Base-by-base conservation (phyloP, 2,888 invertebrate genomes). In the Leistus spinibarbis region DNA sequence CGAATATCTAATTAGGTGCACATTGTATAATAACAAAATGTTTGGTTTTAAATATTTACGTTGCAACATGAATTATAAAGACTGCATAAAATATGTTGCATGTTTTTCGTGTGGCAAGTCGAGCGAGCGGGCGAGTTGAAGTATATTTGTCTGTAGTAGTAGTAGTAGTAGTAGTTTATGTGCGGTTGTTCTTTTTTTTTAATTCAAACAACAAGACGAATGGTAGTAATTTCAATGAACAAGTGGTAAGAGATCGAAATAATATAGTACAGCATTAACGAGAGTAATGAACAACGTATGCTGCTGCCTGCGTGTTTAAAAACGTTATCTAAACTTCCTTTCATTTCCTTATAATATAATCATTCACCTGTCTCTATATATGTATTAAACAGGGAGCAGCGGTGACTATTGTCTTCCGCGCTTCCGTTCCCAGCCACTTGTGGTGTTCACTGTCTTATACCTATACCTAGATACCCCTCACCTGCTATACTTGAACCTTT, bases 331-430 rank as follows among this genome's bases (percentile, higher is more conserved):
- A 72, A 69, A 76, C 69, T 76, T 74, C 73, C 57, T 66, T 76
- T 73, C 72, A 76, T 69, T 71, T 76, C 75, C 75, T 76, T 40
- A 75, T 76, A 76, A 76, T 76, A 76, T 78, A 78, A 78, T 78
- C 78, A 77, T 77, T 77, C 77, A 78, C 78, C 78, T 78, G 78
- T 78, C 77, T 40, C n/a, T 40, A 40, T 40, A 24, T 24, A 60
- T 60, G 17, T 16, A 16, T 3, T 54, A 60, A 60, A 20, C 60
- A 10, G 19, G 19, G 20, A 60, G 19, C 60, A 16, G 60, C 22
- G 20, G 60, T 54, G 17, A 10, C 60, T 60, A 60, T 60, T 60
- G 60, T 60, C 60, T 60, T 60, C 20, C 22, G 19, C 9, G 60
- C 60, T 60, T 60, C 60, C 60, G 60, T 60, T 60, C 60, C 60